Evolutionary conservation across 2,113 vertebrate genomes (phyloP).

Genomic region (Solea senegalensis): DNA sequence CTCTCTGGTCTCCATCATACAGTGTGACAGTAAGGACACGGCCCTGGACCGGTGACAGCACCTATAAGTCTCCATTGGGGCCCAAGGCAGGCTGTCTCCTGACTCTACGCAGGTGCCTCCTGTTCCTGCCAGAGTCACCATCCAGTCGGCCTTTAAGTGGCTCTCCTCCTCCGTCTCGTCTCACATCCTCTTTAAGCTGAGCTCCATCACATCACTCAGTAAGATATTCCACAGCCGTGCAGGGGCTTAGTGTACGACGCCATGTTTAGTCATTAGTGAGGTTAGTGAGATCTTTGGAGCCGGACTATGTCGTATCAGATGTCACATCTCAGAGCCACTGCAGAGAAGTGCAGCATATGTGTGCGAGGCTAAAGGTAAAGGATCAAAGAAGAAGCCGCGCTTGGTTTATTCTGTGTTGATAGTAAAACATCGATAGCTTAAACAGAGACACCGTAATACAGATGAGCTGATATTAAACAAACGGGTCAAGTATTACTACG

Average conservation of each 20-base stretch:
- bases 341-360: conserved; percentile 32
- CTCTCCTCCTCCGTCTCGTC: conserved; percentile 43
- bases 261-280: conserved; percentile 65
- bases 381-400: conserved; percentile 43
- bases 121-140: conserved; percentile 50
- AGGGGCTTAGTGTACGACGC: conserved; percentile 61
- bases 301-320: conserved; percentile 47
- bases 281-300: conserved; percentile 41
- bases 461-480: too few relatives aligned
- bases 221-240: conserved; percentile 61
- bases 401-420: not conserved
- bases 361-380: not conserved
- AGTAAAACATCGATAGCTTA: too few relatives aligned
- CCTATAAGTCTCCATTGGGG: conserved; percentile 74
- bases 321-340: conserved; percentile 61
- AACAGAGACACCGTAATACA: too few relatives aligned
- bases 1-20: conserved; percentile 75
- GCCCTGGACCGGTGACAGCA: conserved; percentile 76
- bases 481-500: too few relatives aligned
- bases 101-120: conserved; percentile 79
- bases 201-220: conserved; percentile 67
- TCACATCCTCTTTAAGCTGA: conserved; percentile 54
- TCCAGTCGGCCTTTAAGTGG: conserved; percentile 46
- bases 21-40: conserved; percentile 55
- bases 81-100: conserved; percentile 61